Evolutionary conservation across 2,797 vertebrate species (phyloP), one percentile per base, ranked within the genome.

Genomic region (Oreortyx pictus): DNA sequence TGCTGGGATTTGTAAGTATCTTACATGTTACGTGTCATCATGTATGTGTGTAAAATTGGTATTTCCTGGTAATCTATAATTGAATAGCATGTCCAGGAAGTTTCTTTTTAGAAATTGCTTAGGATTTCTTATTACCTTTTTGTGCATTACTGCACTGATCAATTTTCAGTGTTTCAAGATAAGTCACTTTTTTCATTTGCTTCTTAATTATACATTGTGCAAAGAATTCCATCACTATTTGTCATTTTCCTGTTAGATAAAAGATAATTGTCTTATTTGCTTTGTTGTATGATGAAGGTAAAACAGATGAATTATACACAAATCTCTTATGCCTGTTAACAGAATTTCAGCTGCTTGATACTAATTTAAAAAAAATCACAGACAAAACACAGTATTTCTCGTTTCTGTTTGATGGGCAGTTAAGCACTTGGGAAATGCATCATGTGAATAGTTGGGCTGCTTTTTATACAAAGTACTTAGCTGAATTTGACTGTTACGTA

Each of bases 1-100:
- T 67, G 27, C 47, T 25, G 44, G 35, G 50, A 54, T 20, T 86
- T 83, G 22, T 71, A 88, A 75, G 56, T 67, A 64, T 20, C 64
- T 60, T 71, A 41, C 22, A 7, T 67, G 14, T 73, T 73, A 39
- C 3, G 1, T 29, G 29, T 74, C 20, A 16, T 74, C 29, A 6
- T 35, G 0, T 20, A 5, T 54, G 27, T 59, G 47, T 29, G 8
- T 31, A 46, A 75, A 23, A 5, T 11, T 71, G 20, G 5, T 74
- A 18, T 59, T 75, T 60, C 0, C 0, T 84, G 19, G 4, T 10
- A 2, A 7, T 62, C 6, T 37, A 4, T 52, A 39, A 52, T 72
- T 29, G 18, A 57, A 8, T 47, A 25, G 14, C 44, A 66, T n/a
- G 50, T n/a, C 15, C 15, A 56, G 35, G 54, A 15, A 90, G 56